Evolutionary conservation across 2,113 vertebrate species (phyloP).

Genomic region (Mugil cephalus): DNA sequence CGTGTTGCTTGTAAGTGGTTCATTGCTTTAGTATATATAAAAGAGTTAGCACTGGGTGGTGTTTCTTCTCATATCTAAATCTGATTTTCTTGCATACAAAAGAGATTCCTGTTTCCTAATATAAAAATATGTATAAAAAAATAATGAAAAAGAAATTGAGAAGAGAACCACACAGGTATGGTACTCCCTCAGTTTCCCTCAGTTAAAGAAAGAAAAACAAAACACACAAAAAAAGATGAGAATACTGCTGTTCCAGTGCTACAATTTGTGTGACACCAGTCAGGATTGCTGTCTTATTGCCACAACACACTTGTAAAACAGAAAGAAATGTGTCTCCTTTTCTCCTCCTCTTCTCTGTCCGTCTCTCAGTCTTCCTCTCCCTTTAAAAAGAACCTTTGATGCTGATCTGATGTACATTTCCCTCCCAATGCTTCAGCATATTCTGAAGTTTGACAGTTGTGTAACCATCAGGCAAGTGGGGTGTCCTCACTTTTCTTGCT

Average conservation of each 20-base stretch:
- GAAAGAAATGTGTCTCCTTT: conserved; percentile 46
- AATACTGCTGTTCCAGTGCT: not conserved
- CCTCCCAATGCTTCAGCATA: conserved; percentile 45
- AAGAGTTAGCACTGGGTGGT: no score
- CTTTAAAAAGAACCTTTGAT: conserved; percentile 15
- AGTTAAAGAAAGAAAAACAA: no score
- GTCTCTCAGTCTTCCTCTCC: not conserved
- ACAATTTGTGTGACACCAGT: conserved; percentile 59
- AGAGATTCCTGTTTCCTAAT: no score
- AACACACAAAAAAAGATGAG: conserved; percentile 1
- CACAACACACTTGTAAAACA: conserved; percentile 72
- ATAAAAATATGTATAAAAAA: no score
- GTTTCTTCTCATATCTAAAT: no score
- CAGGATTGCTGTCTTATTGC: conserved; percentile 75
- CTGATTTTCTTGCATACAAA: no score
- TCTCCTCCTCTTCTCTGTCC: not conserved
- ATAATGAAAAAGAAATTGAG: no score
- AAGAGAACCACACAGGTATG: no score
- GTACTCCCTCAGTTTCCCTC: no score
- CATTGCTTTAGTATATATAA: no score
- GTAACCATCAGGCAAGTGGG: conserved; percentile 44
- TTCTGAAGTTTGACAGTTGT: conserved; percentile 46
- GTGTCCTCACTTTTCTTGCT: conserved; percentile 34
- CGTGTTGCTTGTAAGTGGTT: no score
- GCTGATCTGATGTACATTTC: conserved; percentile 21